phyloP scores from a whole-genome alignment of 2,113 vertebrate species.

The rat (Rattus norvegicus) region DNA sequence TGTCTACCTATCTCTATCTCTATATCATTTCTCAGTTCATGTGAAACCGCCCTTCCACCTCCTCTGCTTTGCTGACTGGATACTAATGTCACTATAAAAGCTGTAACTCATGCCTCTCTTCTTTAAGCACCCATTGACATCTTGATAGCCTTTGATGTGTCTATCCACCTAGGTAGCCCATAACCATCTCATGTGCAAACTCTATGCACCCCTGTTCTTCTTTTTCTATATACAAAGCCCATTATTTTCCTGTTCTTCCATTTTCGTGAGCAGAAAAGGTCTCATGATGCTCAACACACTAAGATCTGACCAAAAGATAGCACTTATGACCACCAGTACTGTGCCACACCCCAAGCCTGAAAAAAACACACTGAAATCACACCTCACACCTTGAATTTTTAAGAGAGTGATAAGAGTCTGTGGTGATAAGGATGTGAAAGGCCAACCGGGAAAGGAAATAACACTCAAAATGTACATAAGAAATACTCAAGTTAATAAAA shows the following conservation, averaged over 20 bases:
- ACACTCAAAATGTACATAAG: no score
- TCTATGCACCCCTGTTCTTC: not conserved
- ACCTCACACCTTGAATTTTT: not conserved
- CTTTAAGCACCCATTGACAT: not conserved
- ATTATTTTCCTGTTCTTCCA: not conserved
- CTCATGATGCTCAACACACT: not conserved
- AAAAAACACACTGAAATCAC: not conserved
- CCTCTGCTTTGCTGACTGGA: not conserved
- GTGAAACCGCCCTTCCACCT: not conserved
- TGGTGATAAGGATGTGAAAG: not conserved
- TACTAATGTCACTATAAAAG: not conserved
- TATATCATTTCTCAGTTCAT: not conserved
- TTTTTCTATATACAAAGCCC: not conserved
- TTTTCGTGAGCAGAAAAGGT: not conserved
- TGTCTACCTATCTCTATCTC: not conserved
- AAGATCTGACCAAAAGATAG: not conserved
- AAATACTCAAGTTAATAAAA: no score
- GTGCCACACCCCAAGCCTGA: not conserved
- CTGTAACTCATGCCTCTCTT: not conserved
- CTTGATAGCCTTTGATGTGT: not conserved
- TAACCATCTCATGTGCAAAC: conserved; percentile 9
- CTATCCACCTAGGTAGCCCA: not conserved
- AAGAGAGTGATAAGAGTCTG: not conserved
- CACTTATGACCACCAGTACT: not conserved
- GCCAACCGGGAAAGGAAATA: no score